phyloP scores from a whole-genome alignment of 2,113 vertebrate genomes.

The Ammodytes dubius region DNA sequence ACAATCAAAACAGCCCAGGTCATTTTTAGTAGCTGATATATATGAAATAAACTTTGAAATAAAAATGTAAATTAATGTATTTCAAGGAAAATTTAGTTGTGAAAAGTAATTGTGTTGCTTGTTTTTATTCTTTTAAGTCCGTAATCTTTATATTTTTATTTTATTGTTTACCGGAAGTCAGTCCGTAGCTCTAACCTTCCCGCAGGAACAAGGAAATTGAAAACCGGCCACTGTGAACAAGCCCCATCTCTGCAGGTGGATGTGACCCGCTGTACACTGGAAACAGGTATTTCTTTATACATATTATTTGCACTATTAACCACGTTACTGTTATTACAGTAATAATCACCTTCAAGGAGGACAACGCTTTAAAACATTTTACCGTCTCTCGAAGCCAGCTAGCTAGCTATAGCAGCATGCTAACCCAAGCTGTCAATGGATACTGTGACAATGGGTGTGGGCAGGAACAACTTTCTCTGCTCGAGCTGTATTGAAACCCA shows the following conservation, averaged over 20 bases:
- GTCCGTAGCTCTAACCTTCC: conserved; percentile 48
- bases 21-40: background rate
- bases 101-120: background rate
- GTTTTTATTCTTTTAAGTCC: background rate
- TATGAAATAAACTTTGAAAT: background rate
- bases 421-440: conserved; percentile 37
- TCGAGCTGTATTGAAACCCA: background rate
- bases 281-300: conserved; percentile 36
- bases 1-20: background rate
- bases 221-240: conserved; percentile 18
- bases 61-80: background rate
- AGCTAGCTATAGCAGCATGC: conserved; percentile 32
- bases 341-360: background rate
- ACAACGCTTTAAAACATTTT: background rate
- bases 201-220: conserved; percentile 63
- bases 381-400: background rate
- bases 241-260: conserved; percentile 34
- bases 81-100: background rate
- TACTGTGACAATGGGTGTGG: background rate
- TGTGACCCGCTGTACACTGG: conserved; percentile 15
- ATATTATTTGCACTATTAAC: background rate
- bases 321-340: rapidly evolving
- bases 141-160: background rate
- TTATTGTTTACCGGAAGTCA: conserved; percentile 53
- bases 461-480: background rate